phyloP scores from a whole-genome alignment of 1,140 invertebrate genomes.

The Halesus radiatus region DNA sequence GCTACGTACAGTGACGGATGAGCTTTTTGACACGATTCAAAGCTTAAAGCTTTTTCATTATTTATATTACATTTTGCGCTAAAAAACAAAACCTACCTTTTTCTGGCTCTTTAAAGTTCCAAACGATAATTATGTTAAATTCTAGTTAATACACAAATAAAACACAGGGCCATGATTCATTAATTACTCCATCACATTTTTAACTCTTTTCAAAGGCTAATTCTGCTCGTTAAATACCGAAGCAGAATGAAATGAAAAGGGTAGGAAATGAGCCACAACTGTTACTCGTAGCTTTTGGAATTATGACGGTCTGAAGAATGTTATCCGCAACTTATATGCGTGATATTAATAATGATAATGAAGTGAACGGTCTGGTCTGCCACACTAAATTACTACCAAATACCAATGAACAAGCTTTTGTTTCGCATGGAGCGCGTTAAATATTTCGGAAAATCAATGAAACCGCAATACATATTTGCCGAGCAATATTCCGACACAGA shows the following conservation, averaged over 20 bases:
- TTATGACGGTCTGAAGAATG: constrained; percentile 23
- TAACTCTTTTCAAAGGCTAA: no score
- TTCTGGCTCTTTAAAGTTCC: no score
- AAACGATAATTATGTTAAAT: no score
- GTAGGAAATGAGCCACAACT: neutral
- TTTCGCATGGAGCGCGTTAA: neutral
- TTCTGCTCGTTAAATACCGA: no score
- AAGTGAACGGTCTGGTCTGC: neutral
- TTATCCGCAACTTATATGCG: neutral
- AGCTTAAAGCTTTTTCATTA: neutral
- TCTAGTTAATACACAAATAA: no score
- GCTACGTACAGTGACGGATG: constrained; percentile 40
- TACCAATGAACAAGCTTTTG: constrained; percentile 11
- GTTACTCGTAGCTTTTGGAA: neutral
- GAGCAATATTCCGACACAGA: neutral
- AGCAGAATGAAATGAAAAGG: neutral
- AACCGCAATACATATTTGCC: constrained; percentile 26
- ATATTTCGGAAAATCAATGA: constrained; percentile 1
- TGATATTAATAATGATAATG: constrained; percentile 33
- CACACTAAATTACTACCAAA: constrained; percentile 36
- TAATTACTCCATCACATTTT: no score
- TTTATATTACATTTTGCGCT: neutral
- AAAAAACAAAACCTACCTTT: neutral
- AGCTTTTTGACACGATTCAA: constrained; percentile 45
- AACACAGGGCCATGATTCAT: no score